A percentile compares a stretch with the other conserved stretches of the same genome.
phyloP scores from a whole-genome alignment of 37 sponge, comb jelly and placozoan genomes.

The Petrosia ficiformis region DNA sequence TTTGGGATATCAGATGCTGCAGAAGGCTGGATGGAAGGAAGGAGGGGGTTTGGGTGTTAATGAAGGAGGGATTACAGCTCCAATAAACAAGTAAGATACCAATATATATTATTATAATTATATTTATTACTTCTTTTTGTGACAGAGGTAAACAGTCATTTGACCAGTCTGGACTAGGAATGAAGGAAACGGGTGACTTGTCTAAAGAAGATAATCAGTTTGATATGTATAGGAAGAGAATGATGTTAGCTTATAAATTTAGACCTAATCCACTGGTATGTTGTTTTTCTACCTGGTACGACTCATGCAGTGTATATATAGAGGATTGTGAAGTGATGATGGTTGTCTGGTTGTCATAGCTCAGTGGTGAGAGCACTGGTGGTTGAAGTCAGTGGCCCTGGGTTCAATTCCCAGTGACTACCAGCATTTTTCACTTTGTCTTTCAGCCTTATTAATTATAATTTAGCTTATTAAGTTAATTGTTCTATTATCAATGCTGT shows the following conservation, averaged over 20 bases:
- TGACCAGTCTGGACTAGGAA: constrained; percentile 89
- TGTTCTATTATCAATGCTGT: not conserved
- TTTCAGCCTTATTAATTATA: too few relatives aligned
- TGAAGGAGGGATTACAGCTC: constrained; percentile 81
- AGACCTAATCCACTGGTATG: constrained; percentile 93
- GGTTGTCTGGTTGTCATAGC: too few relatives aligned
- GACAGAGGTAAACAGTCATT: constrained; percentile 72
- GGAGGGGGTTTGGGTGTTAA: constrained; percentile 87
- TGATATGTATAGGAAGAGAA: constrained; percentile 93
- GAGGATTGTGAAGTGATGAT: too few relatives aligned
- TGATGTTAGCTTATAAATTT: constrained; percentile 99
- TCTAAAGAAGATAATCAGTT: constrained; percentile 76
- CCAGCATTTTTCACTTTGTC: too few relatives aligned
- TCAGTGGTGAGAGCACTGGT: too few relatives aligned
- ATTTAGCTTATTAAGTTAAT: not conserved
- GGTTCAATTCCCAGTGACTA: too few relatives aligned
- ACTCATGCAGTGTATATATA: not conserved
- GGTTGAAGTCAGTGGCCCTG: too few relatives aligned
- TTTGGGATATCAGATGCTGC: constrained; percentile 92
- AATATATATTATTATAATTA: not conserved
- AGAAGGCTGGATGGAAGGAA: constrained; percentile 96
- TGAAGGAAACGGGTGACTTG: constrained; percentile 66
- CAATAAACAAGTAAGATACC: constrained; percentile 85
- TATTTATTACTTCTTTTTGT: not conserved
- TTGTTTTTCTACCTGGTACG: not conserved